Evolutionary conservation across 2,113 vertebrate genomes (phyloP), one percentile per base, ranked within the genome.

Genomic region (Sinocyclocheilus rhinocerous): DNA sequence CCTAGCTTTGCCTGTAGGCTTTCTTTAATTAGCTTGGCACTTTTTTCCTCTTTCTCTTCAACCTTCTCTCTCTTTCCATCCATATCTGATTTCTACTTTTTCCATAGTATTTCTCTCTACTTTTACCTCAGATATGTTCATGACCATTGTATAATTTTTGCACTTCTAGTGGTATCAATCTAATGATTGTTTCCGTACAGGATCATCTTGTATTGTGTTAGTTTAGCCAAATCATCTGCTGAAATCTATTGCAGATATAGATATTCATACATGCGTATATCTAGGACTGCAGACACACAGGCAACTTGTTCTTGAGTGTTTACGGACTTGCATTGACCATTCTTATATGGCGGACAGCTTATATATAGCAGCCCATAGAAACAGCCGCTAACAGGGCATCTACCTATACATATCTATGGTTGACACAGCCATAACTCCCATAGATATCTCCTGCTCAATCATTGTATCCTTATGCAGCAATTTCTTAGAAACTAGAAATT

Each of bases 1-100:
- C 22, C 88, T 84, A 87, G 83, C 86, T 90, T 88, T 33, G 90
- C 90, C 89, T 89, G 81, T 88, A 89, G 88, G 90, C 92, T 69
- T 83, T 61, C 87, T 88, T 92, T 95, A 94, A 95, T 94, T 94
- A 92, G 86, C 80, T 76, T 88, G 82, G 26, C 81, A 87, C 76
- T 70, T 88, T 69, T 86, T 87, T 85, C 86, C 83, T 75, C 16
- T 70, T 67, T 63, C 55, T 61, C 52, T 83, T 77, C 29, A 75
- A 73, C 6, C 42, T 29, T 87, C 76, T 82, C 67, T 89, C 72
- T 87, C 11, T 50, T 55, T 70, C 55, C 73, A 39, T 82, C 77
- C 52, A 55, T 20, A 50, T 20, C 7, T 33, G 16, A 33, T 79
- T 75, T 81, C 77, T 85, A 33, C 52, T 84, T 84, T 42, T 86